Conservation (phyloP, 1,140 invertebrate species). For the Euborellia annulipes region DNA sequence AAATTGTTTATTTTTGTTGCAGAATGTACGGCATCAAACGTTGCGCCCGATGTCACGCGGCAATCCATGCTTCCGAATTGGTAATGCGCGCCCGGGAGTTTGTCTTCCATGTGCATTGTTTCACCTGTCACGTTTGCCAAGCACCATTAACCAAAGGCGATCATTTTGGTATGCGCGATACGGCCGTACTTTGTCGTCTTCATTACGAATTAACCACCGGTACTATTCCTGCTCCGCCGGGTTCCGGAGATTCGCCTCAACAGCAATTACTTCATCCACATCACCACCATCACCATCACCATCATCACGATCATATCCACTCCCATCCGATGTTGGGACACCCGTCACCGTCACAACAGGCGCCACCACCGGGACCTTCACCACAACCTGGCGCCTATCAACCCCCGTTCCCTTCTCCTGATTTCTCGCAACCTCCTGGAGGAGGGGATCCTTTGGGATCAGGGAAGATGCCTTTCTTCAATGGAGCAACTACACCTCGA, state of each 20-base stretch:
- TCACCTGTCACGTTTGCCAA: conserved; percentile 84
- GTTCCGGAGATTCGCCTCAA: no score
- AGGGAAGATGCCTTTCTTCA: conserved; percentile 49
- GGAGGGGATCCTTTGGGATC: conserved; percentile 18
- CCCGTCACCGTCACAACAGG: conserved; percentile 42
- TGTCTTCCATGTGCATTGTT: conserved; percentile 90
- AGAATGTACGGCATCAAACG: conserved; percentile 68
- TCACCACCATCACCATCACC: no score
- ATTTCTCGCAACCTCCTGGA: conserved; percentile 31
- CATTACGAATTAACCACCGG: conserved; percentile 59
- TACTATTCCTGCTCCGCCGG: conserved; percentile 43
- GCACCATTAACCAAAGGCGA: conserved; percentile 73
- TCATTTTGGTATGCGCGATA: conserved; percentile 81
- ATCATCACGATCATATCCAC: no score
- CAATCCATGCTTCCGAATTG: conserved; percentile 82
- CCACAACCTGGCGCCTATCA: not conserved
- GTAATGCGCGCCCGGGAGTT: conserved; percentile 87
- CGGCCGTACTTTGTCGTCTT: conserved; percentile 62
- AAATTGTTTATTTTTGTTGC: no score
- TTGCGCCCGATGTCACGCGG: conserved; percentile 75
- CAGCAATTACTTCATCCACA: no score
- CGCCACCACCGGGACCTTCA: conserved; percentile 16
- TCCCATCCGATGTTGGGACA: conserved; percentile 12
- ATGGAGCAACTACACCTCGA: conserved; percentile 49
- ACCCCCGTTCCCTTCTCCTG: conserved; percentile 31